These are phyloP conservation scores for Tenebrosternarchus preto DNA, from an alignment of 2,113 vertebrate species.

Conservation along the genomic window DNA sequence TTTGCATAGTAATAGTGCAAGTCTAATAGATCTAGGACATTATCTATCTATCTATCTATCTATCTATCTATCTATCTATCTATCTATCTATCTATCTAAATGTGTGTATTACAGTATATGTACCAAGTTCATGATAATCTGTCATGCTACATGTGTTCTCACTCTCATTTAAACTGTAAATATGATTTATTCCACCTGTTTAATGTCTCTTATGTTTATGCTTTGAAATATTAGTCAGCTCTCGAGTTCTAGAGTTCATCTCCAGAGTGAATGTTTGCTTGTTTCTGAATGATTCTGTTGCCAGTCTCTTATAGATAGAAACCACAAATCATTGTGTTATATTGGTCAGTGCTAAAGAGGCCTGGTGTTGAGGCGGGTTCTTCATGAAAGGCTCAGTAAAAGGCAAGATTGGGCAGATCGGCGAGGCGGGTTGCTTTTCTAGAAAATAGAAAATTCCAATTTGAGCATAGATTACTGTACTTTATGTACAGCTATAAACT, in stretches of 20 bases:
- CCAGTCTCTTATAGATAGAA: slow-evolving; percentile 45
- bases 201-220: too few relatives aligned
- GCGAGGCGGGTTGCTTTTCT: slow-evolving; percentile 31
- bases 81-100: too few relatives aligned
- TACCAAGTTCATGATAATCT: too few relatives aligned
- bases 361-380: slow-evolving; percentile 30
- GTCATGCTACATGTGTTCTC: too few relatives aligned
- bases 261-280: slow-evolving; percentile 17
- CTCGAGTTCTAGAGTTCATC: too few relatives aligned
- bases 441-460: slow-evolving; percentile 36
- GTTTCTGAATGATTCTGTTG: slow-evolving; percentile 3
- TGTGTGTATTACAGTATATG: too few relatives aligned
- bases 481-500: slow-evolving; percentile 42
- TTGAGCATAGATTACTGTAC: slow-evolving; percentile 49
- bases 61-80: neutral
- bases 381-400: slow-evolving; percentile 16
- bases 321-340: slow-evolving; percentile 44
- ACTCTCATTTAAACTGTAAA: too few relatives aligned
- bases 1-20: too few relatives aligned
- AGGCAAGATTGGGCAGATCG: slow-evolving; percentile 28
- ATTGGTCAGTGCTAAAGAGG: slow-evolving; percentile 7
- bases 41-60: neutral
- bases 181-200: too few relatives aligned
- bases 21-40: too few relatives aligned
- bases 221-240: too few relatives aligned